Evolutionary conservation across 2,113 vertebrate species (phyloP).

Genomic region (Kobus ellipsiprymnus): DNA sequence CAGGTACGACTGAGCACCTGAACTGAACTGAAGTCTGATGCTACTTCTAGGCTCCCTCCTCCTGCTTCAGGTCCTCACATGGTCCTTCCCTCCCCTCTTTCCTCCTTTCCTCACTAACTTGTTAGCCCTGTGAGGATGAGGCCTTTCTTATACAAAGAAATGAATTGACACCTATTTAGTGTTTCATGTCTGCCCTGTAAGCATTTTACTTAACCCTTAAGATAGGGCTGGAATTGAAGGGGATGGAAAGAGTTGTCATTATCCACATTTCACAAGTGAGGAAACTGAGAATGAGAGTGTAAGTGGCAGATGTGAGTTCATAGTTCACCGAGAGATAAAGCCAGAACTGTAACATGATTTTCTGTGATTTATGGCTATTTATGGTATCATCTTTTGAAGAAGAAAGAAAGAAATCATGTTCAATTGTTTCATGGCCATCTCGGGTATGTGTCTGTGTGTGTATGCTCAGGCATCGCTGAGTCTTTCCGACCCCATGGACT

Average conservation of each 20-base stretch:
- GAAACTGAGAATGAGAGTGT: neutral
- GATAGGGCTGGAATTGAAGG: neutral
- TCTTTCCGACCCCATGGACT: neutral
- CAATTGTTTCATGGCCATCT: neutral
- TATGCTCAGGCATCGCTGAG: neutral
- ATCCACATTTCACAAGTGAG: neutral
- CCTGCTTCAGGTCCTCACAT: neutral
- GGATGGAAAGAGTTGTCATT: neutral
- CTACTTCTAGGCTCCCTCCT: fast-evolving
- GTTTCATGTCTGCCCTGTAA: neutral
- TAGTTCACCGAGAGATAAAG: neutral
- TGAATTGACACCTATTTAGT: fast-evolving
- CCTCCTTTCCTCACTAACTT: neutral
- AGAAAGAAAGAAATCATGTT: neutral
- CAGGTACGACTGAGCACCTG: neutral
- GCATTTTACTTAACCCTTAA: neutral
- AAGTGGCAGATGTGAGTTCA: neutral
- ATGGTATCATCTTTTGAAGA: neutral
- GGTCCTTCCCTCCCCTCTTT: neutral
- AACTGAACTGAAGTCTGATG: neutral
- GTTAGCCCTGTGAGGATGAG: too few relatives aligned
- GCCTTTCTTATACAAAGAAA: neutral
- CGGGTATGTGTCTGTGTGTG: neutral
- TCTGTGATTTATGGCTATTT: neutral
- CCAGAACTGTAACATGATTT: neutral